Evolutionary conservation across 2,888 invertebrate species (phyloP), one percentile per base, ranked within the genome.

Genomic region (Hipparchia semele): DNA sequence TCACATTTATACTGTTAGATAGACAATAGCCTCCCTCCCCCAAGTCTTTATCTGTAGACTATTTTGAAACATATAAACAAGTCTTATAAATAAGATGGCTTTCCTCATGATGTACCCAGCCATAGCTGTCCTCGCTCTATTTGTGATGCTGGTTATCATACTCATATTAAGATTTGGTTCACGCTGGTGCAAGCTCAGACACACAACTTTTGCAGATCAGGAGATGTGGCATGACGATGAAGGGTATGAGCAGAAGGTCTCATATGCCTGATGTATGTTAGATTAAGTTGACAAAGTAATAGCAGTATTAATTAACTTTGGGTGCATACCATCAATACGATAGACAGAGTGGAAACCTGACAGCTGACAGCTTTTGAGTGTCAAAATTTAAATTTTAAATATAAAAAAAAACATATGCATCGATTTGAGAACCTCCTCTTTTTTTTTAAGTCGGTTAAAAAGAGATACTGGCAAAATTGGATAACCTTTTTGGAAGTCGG

Each of bases 21-120:
- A 39, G 39, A 39, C 3, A 39, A 39, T 5, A 39, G 39, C 39
- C 39, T 23, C 23, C 39, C 39, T 5, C 39, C 39, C 39, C 39
- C 39, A 39, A 5, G 7, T 49, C 6, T 49, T 49, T 49, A 49
- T 6, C 49, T 6, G 8, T 7, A 58, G 23, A 58, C 6, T 23
- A 23, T 23, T 58, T 23, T 12, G 10, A 9, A 8, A 2, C 4
- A 6, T 2, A 7, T 8, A 8, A 58, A 8, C 94, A 97, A 70
- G 97, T 97, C 97, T 86, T 97, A 97, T 81, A 97, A 97, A 77
- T 97, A 95, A 91, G 69, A 96, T 96, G 96, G 94, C 95, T 80
- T 95, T 97, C 80, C 95, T 97, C 77, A 92, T 97, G 75, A 95
- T 97, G 77, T 98, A 97, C 95, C 98, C 98, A 0, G 96, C 96